Base-by-base conservation (phyloP, 1,140 invertebrate species). In the Drosophila nasuta region DNA sequence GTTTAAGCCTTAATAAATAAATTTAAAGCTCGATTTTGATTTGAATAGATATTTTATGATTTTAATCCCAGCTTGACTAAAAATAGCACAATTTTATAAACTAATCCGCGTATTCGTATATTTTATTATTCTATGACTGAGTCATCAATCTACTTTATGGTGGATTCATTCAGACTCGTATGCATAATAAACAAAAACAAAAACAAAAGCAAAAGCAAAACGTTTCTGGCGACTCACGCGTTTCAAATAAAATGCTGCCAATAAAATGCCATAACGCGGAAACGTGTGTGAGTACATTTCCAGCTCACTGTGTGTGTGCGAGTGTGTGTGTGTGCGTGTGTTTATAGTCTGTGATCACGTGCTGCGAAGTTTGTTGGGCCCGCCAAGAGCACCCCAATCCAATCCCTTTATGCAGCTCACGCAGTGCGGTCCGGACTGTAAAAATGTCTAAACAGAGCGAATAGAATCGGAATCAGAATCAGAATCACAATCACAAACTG, bases 221-320 rank as follows among this genome's bases (percentile, higher is more conserved):
- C 43, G 45, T 63, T 57, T 57, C 67, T 62, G 73, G 83, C 80
- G 66, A 68, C 80, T 89, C 83, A 88, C 85, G 83, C 80, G 70
- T 75, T 88, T 73, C 83, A 69, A 83, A 88, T 88, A 89, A 88
- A 88, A 77, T 66, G 80, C 85, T 77, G 83, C 81, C 83, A 89
- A 88, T 88, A 87, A 87, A 87, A 87, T 83, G 80, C 81, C 83
- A 81, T 78, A 87, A 52, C 74, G 69, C 75, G 74, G 17, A 66
- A 69, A 88, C 83, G 80, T 87, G 83, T 77, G 56, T 88, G 52
- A 46, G 49, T 66, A 54, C 45, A 56, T 35, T 59, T 77, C 33
- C 54, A 30, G 49, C 33, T 15, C 63, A 59, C 51, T 65, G 63
- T 62, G 33, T 45, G 56, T 45, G 15, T 33, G 45, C 8, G 52